Conservation (phyloP, 2,797 vertebrate species). For the Chelonia mydas region DNA sequence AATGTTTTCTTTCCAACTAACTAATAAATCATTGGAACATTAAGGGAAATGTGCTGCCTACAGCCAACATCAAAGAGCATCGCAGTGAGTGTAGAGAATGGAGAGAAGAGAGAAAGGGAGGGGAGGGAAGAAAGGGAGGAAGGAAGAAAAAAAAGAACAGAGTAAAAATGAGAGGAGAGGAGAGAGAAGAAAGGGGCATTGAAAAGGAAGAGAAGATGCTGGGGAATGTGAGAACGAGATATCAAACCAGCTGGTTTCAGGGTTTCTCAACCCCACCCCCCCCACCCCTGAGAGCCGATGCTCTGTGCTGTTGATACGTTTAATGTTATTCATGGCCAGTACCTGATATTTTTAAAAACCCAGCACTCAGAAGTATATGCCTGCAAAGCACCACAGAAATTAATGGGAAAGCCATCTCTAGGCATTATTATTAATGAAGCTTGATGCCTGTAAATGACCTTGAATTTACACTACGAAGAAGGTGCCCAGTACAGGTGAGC, state of each 20-base stretch:
- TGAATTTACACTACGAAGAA: not conserved
- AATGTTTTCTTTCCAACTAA: not conserved
- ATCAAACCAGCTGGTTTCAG: rapidly evolving
- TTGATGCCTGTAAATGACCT: not conserved
- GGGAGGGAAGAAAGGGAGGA: not conserved
- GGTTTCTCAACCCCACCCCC: not conserved
- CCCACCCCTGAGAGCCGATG: not conserved
- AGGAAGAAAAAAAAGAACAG: not conserved
- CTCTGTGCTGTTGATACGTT: not conserved
- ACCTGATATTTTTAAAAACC: not conserved
- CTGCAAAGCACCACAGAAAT: not conserved
- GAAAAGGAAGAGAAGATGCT: not conserved
- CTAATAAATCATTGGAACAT: not conserved
- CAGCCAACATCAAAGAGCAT: not conserved
- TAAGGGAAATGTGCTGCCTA: rapidly evolving
- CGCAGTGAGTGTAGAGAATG: not conserved
- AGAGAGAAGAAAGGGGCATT: not conserved
- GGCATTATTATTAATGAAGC: not conserved
- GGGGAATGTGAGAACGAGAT: not conserved
- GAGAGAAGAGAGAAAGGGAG: not conserved
- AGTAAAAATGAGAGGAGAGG: not conserved
- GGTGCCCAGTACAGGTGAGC: not conserved
- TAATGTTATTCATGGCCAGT: not conserved
- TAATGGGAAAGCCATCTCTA: not conserved
- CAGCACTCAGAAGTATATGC: not conserved